phyloP scores from a whole-genome alignment of 2,797 vertebrate genomes.

The Loriculus beryllinus region DNA sequence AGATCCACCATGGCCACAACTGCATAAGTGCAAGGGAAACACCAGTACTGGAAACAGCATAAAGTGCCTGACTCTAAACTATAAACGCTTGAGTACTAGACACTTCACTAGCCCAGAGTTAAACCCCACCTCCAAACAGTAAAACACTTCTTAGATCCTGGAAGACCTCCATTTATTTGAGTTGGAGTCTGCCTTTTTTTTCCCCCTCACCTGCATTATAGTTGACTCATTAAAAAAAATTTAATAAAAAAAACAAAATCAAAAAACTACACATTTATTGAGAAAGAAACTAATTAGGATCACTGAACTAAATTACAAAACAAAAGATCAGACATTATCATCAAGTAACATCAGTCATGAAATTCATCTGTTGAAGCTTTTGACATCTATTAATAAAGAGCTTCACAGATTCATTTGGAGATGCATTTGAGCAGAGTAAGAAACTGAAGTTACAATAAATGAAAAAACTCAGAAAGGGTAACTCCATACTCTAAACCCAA shows the following conservation, averaged over 20 bases:
- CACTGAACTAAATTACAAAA: neutral
- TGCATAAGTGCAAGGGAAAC: neutral
- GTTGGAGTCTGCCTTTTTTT: neutral
- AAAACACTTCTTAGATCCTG: neutral
- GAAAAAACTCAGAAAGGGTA: neutral
- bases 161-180: neutral
- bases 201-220: neutral
- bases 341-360: neutral
- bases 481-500: neutral
- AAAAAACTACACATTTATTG: neutral
- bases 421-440: neutral
- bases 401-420: neutral
- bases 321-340: neutral
- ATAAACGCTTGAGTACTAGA: neutral
- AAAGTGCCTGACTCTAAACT: neutral
- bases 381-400: neutral
- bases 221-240: neutral
- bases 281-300: neutral
- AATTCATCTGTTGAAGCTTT: neutral
- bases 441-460: neutral
- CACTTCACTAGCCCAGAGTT: neutral
- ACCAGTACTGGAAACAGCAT: neutral
- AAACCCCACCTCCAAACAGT: neutral
- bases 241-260: too few relatives aligned
- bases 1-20: neutral